Conservation (phyloP, 1,140 invertebrate genomes). For the Hyposmocoma kahamanoa region DNA sequence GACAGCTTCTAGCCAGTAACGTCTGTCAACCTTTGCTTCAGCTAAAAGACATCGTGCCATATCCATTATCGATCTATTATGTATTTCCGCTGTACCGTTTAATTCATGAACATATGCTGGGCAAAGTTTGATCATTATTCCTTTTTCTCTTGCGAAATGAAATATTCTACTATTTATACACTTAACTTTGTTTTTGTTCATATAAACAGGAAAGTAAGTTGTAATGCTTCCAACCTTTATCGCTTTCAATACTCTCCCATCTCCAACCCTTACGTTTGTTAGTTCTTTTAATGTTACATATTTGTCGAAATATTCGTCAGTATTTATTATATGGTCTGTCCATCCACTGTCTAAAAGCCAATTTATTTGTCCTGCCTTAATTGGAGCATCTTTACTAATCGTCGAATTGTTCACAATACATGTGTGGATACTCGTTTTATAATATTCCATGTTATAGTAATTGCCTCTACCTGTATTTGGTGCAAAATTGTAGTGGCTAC, state of each 20-base stretch:
- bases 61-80: conserved; percentile 24
- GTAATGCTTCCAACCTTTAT: conserved; percentile 38
- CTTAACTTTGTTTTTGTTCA: conserved; percentile 23
- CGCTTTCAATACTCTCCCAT: conserved; percentile 30
- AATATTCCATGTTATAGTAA: conserved; percentile 16
- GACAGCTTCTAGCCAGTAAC: too few relatives aligned
- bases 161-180: conserved; percentile 41
- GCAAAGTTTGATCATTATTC: conserved; percentile 35
- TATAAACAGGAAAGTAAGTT: conserved; percentile 18
- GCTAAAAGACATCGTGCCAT: conserved; percentile 24
- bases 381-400: conserved; percentile 5
- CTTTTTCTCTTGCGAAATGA: conserved; percentile 30
- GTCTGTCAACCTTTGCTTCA: conserved; percentile 24
- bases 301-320: conserved; percentile 38
- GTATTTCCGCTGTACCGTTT: conserved; percentile 25
- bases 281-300: conserved; percentile 34
- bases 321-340: conserved; percentile 50
- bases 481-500: conserved; percentile 11
- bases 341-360: conserved; percentile 48
- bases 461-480: conserved; percentile 19
- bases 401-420: not conserved
- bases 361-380: conserved; percentile 28
- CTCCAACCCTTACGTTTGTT: conserved; percentile 27
- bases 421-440: conserved; percentile 5
- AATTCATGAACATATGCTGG: conserved; percentile 24